These are phyloP conservation scores for Eutrigla gurnardus DNA, from an alignment of 2,797 vertebrate species.

Conservation along the genomic window DNA sequence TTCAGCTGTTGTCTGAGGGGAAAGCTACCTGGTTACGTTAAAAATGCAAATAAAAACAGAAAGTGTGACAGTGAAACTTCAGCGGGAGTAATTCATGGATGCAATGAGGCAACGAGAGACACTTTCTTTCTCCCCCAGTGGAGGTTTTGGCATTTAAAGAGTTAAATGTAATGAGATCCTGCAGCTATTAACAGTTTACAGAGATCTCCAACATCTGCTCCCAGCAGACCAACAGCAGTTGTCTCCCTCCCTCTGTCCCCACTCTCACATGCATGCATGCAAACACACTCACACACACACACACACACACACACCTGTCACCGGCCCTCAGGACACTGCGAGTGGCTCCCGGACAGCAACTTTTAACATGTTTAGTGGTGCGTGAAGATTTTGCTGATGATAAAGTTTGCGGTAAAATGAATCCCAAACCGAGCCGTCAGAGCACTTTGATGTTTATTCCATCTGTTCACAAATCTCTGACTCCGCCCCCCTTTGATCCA, in stretches of 20 bases:
- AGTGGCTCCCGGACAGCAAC: slow-evolving; percentile 41
- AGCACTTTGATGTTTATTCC: slow-evolving; percentile 14
- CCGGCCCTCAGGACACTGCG: slow-evolving; percentile 61
- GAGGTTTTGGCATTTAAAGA: slow-evolving; percentile 66
- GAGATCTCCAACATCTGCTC: slow-evolving; percentile 85
- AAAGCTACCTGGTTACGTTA: background rate
- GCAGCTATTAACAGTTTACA: slow-evolving; percentile 85
- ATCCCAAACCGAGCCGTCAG: slow-evolving; percentile 21
- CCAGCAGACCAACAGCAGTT: slow-evolving; percentile 80
- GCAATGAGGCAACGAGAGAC: slow-evolving; percentile 8
- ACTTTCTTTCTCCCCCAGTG: slow-evolving; percentile 11
- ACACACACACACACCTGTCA: slow-evolving; percentile 69
- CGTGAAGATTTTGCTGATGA: slow-evolving; percentile 22
- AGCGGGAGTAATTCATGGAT: background rate
- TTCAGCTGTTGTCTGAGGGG: background rate
- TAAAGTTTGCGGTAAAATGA: slow-evolving; percentile 24
- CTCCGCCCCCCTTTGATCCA: slow-evolving; percentile 3
- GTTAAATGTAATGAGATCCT: slow-evolving; percentile 83
- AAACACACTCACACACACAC: slow-evolving; percentile 26
- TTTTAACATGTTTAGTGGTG: slow-evolving; percentile 33
- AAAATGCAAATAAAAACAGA: background rate
- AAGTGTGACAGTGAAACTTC: background rate
- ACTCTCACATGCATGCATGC: slow-evolving; percentile 26
- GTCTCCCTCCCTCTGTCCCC: slow-evolving; percentile 73
- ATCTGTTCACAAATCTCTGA: slow-evolving; percentile 20